A percentile compares a stretch with the other conserved stretches of the same genome.
phyloP scores from a whole-genome alignment of 37 sponge, comb jelly and placozoan genomes.

The Ephydatia muelleri region DNA sequence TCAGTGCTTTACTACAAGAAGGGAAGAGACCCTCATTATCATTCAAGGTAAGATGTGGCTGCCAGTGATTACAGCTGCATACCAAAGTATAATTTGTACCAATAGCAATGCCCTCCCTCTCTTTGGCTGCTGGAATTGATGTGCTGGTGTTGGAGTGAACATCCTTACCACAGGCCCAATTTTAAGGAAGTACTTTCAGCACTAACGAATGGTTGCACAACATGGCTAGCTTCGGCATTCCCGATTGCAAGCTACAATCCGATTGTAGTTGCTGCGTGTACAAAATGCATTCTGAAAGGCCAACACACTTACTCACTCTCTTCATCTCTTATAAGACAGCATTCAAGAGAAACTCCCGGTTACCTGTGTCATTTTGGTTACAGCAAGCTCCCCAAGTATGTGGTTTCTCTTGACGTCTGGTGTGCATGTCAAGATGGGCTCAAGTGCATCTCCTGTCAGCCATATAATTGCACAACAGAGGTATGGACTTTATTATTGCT shows the following conservation, averaged over 20 bases:
- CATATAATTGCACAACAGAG: not conserved
- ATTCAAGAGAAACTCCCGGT: not conserved
- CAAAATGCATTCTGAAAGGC: not conserved
- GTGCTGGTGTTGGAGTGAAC: slow-evolving; percentile 89
- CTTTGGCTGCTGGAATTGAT: slow-evolving; percentile 75
- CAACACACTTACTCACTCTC: too few species aligned
- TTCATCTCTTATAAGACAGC: too few species aligned
- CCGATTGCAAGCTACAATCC: not conserved
- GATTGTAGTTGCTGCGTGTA: slow-evolving; percentile 35
- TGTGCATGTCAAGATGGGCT: not conserved
- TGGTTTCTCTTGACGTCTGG: not conserved
- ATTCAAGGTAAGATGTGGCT: slow-evolving; percentile 35
- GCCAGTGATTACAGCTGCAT: not conserved
- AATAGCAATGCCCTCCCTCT: slow-evolving; percentile 43
- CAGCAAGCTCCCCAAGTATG: not conserved
- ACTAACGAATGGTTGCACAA: slow-evolving; percentile 21
- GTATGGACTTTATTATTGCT: not conserved
- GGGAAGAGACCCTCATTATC: slow-evolving; percentile 59
- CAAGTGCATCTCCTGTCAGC: not conserved
- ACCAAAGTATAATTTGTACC: not conserved
- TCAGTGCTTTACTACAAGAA: slow-evolving; percentile 34
- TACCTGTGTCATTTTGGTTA: not conserved
- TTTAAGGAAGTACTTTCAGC: slow-evolving; percentile 45
- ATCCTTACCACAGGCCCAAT: slow-evolving; percentile 65
- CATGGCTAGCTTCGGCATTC: slow-evolving; percentile 27